Percentiles rank a stretch among this genome's conserved stretches.
These are phyloP conservation scores for Osmerus eperlanus DNA, from an alignment of 2,113 vertebrate genomes.

Conservation along the genomic window DNA sequence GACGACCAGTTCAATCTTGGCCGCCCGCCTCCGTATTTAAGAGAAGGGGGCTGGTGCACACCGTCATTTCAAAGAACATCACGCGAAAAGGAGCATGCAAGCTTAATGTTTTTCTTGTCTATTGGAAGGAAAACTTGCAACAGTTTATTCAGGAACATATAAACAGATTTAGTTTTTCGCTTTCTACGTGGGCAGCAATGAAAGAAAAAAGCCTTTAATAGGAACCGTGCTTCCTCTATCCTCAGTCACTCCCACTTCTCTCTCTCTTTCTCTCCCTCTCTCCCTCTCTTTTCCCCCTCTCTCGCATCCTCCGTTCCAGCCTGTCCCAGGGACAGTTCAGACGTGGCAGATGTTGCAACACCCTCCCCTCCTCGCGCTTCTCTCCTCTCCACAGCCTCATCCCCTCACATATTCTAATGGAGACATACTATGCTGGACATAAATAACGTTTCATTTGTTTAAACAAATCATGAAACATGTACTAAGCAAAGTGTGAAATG, in stretches of 20 bases:
- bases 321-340: conserved; percentile 33
- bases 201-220: not conserved
- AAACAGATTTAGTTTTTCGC: not conserved
- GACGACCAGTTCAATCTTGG: not conserved
- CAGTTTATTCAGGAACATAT: too few relatives aligned
- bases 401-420: not conserved
- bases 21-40: not conserved
- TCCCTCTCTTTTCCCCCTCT: conserved; percentile 44
- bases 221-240: not conserved
- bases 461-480: too few relatives aligned
- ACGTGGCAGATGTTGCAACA: conserved; percentile 62
- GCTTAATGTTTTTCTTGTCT: too few relatives aligned
- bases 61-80: too few relatives aligned
- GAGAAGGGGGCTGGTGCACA: too few relatives aligned
- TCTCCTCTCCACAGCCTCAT: not conserved
- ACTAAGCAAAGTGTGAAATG: too few relatives aligned
- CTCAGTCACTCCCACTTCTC: not conserved
- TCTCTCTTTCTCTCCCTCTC: not conserved
- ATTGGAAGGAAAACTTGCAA: too few relatives aligned
- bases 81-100: too few relatives aligned
- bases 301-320: conserved; percentile 13
- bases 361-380: not conserved
- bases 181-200: not conserved
- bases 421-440: too few relatives aligned
- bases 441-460: too few relatives aligned